Conservation (phyloP, 2,797 vertebrate genomes). For the Rhadinocentrus ornatus region DNA sequence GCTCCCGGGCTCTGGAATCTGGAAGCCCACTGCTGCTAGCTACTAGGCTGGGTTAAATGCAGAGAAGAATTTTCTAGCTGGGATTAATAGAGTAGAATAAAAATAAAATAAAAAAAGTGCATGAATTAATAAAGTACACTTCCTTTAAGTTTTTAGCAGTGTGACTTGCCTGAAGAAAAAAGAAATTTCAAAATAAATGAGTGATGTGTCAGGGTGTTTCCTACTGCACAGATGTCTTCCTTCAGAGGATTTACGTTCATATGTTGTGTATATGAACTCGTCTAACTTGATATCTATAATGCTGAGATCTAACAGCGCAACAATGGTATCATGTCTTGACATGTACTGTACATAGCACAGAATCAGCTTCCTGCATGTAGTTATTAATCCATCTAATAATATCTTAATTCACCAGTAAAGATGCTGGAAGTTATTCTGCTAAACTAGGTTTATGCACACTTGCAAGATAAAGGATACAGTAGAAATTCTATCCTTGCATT, state of each 20-base stretch:
- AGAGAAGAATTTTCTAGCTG: too few relatives aligned
- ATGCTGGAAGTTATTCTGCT: background rate
- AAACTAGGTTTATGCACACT: background rate
- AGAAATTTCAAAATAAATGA: background rate
- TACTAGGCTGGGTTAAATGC: too few relatives aligned
- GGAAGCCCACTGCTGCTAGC: too few relatives aligned
- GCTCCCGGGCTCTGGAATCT: too few relatives aligned
- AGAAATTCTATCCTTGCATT: background rate
- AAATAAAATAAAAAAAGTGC: too few relatives aligned
- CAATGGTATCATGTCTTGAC: conserved; percentile 14
- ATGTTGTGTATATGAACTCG: background rate
- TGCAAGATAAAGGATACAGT: background rate
- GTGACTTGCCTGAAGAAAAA: background rate
- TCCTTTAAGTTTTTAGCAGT: background rate
- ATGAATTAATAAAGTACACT: background rate
- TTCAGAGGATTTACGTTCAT: conserved; percentile 54
- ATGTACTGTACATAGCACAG: conserved; percentile 6
- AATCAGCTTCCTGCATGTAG: conserved; percentile 28
- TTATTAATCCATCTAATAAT: background rate
- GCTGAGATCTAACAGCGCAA: conserved; percentile 2
- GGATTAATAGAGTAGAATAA: too few relatives aligned
- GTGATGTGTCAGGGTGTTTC: conserved; percentile 23
- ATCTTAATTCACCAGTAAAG: background rate
- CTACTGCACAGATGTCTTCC: background rate
- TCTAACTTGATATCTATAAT: conserved; percentile 7